Evolutionary conservation across 1,140 invertebrate genomes (phyloP), one percentile per base, ranked within the genome.

Genomic region (Brachionus rotundiformis): DNA sequence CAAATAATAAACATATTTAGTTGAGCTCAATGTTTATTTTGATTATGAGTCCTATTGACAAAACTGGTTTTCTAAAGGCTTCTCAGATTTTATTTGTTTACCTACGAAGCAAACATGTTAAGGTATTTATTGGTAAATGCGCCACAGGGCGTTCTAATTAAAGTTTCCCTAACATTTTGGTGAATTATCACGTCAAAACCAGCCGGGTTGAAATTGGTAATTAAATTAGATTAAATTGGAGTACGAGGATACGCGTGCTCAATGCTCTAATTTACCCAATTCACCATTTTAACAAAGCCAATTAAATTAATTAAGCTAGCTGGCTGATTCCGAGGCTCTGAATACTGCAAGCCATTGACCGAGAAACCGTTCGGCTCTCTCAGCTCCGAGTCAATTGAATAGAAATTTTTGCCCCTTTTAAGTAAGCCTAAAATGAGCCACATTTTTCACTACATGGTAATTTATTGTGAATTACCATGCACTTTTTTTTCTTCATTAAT

Each of bases 1-100:
- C 68, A 73, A 73, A 31, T 41, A 73, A 73, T 73, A 73, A 73
- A 73, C 68, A 73, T 68, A 36, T 68, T 68, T 68, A 36, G 16
- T 31, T 33, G 25, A 63, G 61, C 11, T 68, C 63, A 19, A 33
- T 73, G 33, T 73, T 73, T 73, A 44, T 73, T n/a, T 73, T 73
- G 41, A 44, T 23, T 44, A 44, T 36, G 13, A 36, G 29, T n/a
- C 63, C 36, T 68, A 68, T 68, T 68, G 39, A 73, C 39, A 44
- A 73, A 44, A 31, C 31, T 68, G 11, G 31, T 68, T 68, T 27
- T 61, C 3, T 39, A 44, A 44, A 5, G 36, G 68, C 68, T 73
- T 29, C 19, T 73, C 11, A 44, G n/a, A 44, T 73, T 73, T 27
- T 73, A 36, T 39, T 68, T 68, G 11, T 36, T 68, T 68, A 68